Evolutionary conservation across 2,888 invertebrate genomes (phyloP).

Genomic region (Metellina segmentata): DNA sequence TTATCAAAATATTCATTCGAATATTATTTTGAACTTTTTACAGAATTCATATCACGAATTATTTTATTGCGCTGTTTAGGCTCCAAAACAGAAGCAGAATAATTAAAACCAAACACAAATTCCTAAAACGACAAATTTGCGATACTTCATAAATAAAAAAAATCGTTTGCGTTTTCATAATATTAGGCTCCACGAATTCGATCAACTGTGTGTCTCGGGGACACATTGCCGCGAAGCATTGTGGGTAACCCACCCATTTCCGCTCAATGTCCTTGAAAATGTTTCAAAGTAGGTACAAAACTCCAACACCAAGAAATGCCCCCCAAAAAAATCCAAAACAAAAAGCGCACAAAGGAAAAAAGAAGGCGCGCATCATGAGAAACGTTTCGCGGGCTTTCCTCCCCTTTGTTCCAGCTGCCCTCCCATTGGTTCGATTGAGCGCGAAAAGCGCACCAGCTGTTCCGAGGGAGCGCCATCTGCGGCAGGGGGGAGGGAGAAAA

Average conservation of each 20-base stretch:
- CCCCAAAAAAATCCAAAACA: background rate
- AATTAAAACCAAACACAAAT: too few species aligned
- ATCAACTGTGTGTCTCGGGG: background rate
- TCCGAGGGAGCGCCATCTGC: background rate
- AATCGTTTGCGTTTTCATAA: too few species aligned
- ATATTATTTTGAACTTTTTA: too few species aligned
- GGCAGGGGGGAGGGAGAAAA: background rate
- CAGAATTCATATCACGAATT: too few species aligned
- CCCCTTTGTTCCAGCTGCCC: background rate
- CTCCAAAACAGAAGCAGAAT: too few species aligned
- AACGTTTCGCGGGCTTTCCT: conserved; percentile 25
- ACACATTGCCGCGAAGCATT: background rate
- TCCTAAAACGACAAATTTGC: too few species aligned
- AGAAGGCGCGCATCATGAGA: conserved; percentile 15
- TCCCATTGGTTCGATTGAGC: background rate
- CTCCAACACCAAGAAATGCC: background rate
- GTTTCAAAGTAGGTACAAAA: background rate
- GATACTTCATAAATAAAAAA: too few species aligned
- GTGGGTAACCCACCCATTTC: background rate
- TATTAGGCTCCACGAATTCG: background rate
- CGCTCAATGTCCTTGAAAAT: background rate
- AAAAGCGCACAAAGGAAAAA: background rate
- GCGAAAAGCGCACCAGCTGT: conserved; percentile 22
- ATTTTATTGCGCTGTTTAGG: too few species aligned
- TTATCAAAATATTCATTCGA: too few species aligned